Base-by-base conservation (phyloP, 2,888 invertebrate species). In the Icerya purchasi region DNA sequence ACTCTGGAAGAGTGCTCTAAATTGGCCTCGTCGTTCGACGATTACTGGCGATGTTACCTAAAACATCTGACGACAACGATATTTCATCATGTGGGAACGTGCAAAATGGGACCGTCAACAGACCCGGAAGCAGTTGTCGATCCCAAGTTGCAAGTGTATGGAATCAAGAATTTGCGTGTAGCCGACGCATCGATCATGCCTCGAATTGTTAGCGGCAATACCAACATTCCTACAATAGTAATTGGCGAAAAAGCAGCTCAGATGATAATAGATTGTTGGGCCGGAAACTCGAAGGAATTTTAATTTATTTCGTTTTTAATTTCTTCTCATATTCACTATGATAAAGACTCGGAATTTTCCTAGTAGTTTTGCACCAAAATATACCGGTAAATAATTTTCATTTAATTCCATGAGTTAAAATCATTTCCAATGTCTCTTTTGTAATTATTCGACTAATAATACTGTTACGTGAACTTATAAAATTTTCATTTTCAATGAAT, bases 241-340 rank as follows among this genome's bases (percentile, higher is more conserved):
- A 54, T 58, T 1, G 57, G 25, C 0, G 57, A 57, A 24, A 57
- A 57, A 52, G 57, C 57, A 2, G 22, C 57, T 20, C 51, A 57
- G 20, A 23, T 74, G 75, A 60, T 64, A 68, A 23, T 69, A 72
- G 1, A 65, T 68, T 59, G 67, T 65, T 21, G 66, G 68, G n/a
- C n/a, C n/a, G n/a, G n/a, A n/a, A n/a, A n/a, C n/a, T n/a, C n/a
- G n/a, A n/a, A n/a, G n/a, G n/a, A n/a, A n/a, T n/a, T n/a, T n/a
- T n/a, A n/a, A n/a, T n/a, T n/a, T n/a, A n/a, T n/a, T n/a, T n/a
- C n/a, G n/a, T n/a, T n/a, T n/a, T n/a, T n/a, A n/a, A n/a, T n/a
- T n/a, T n/a, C n/a, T n/a, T n/a, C n/a, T n/a, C n/a, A n/a, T n/a
- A n/a, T n/a, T n/a, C n/a, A n/a, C n/a, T n/a, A n/a, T n/a, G n/a